Evolutionary conservation across 2,797 vertebrate species (phyloP).

Genomic region (Diceros bicornis): DNA sequence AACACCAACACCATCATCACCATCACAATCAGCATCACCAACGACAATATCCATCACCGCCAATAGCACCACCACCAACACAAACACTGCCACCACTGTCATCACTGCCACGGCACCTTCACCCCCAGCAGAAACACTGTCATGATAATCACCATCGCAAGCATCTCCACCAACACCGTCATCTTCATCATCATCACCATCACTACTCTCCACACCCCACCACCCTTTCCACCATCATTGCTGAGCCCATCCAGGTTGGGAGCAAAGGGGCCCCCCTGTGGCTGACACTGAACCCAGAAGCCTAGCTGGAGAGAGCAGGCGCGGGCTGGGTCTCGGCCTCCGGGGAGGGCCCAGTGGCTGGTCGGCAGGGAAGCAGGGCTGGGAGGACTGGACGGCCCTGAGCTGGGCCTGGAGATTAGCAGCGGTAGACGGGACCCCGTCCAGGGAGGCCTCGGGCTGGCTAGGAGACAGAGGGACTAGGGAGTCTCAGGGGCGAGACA

Average conservation of each 20-base stretch:
- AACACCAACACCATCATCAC: fast-evolving
- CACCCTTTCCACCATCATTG: fast-evolving
- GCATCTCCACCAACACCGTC: neutral
- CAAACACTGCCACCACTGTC: fast-evolving
- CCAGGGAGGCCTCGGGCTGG: neutral
- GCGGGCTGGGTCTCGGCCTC: neutral
- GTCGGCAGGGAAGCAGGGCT: neutral
- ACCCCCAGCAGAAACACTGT: fast-evolving
- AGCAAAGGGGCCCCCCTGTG: neutral
- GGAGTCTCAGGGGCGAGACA: neutral
- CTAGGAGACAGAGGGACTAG: no score
- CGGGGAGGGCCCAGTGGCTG: neutral
- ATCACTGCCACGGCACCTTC: fast-evolving
- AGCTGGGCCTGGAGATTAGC: fast-evolving
- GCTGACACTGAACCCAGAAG: neutral
- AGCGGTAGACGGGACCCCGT: neutral
- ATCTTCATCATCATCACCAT: fast-evolving
- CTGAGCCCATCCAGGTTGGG: neutral
- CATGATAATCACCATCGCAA: fast-evolving
- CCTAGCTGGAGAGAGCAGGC: neutral
- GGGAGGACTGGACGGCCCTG: neutral
- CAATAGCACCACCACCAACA: fast-evolving
- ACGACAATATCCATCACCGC: fast-evolving
- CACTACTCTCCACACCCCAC: neutral
- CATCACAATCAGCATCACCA: fast-evolving